phyloP scores from a whole-genome alignment of 2,113 vertebrate genomes.

The Esox niger region DNA sequence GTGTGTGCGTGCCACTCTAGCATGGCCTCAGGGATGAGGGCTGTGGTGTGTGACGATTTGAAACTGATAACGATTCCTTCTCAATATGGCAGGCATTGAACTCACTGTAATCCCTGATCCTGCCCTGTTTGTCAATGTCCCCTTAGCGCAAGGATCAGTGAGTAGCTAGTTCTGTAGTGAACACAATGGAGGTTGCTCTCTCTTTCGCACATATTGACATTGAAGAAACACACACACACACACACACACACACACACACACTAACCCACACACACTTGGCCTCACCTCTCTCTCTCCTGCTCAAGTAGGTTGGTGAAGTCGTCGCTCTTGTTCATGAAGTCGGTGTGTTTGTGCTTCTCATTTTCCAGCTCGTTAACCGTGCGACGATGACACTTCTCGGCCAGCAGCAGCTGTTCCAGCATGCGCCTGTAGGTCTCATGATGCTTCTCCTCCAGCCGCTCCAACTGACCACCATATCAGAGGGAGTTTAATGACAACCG shows the following conservation, averaged over 20 bases:
- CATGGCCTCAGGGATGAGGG: not conserved
- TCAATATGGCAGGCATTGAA: not conserved
- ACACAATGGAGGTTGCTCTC: not conserved
- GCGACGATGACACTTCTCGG: constrained; percentile 91
- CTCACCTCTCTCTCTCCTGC: constrained; percentile 91
- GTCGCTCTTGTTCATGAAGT: constrained; percentile 97
- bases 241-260: constrained; percentile 5
- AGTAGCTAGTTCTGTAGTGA: not conserved
- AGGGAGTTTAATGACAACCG: too few relatives aligned
- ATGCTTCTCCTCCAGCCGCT: constrained; percentile 91
- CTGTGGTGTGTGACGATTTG: not conserved
- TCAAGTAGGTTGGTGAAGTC: constrained; percentile 98
- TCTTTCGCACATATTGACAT: not conserved
- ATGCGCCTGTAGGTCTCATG: constrained; percentile 93
- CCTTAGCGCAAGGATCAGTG: too few relatives aligned
- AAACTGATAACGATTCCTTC: not conserved
- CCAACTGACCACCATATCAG: constrained; percentile 74
- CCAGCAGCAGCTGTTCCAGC: constrained; percentile 95
- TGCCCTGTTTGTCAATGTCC: not conserved
- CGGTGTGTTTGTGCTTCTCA: constrained; percentile 89
- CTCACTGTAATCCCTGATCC: not conserved
- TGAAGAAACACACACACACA: not conserved
- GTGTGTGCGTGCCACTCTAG: not conserved
- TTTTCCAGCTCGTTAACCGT: constrained; percentile 89
- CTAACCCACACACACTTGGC: not conserved